Conservation (phyloP, 2,797 vertebrate genomes). For the Notolabrus celidotus region DNA sequence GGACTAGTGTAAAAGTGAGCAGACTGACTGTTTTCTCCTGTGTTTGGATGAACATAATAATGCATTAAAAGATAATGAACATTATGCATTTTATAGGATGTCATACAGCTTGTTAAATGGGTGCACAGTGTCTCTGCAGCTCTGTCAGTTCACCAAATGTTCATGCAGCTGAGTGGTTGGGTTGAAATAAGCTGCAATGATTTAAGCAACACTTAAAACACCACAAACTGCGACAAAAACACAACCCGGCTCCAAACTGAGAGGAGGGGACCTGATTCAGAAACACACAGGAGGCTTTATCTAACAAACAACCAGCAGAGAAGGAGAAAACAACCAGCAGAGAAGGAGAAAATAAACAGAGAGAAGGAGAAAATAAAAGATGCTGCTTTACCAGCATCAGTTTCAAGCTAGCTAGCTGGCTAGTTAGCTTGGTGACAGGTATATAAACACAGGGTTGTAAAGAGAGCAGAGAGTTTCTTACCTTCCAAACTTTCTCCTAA, state of each 20-base stretch:
- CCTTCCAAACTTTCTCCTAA: neutral
- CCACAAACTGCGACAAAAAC: neutral
- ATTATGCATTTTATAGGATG: no score
- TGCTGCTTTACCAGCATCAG: neutral
- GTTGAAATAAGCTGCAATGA: neutral
- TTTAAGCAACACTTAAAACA: neutral
- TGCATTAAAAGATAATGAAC: no score
- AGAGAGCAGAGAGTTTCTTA: neutral
- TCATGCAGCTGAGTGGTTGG: neutral
- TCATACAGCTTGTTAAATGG: neutral
- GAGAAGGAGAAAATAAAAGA: neutral
- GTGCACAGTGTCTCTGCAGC: neutral
- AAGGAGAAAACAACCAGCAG: accelerated
- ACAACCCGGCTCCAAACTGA: neutral
- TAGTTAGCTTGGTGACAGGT: neutral
- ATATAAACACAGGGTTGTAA: neutral
- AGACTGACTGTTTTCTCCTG: no score
- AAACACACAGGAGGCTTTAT: neutral
- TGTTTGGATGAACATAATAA: no score
- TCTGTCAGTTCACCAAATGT: no score
- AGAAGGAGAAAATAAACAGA: no score
- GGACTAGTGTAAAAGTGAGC: no score
- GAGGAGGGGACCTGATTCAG: neutral
- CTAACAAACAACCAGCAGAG: accelerated
- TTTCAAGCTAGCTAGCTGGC: constrained; percentile 17